Percentiles rank a stretch among this genome's conserved stretches.
phyloP scores from a whole-genome alignment of 2,113 vertebrate species.

The Hippolais icterina region DNA sequence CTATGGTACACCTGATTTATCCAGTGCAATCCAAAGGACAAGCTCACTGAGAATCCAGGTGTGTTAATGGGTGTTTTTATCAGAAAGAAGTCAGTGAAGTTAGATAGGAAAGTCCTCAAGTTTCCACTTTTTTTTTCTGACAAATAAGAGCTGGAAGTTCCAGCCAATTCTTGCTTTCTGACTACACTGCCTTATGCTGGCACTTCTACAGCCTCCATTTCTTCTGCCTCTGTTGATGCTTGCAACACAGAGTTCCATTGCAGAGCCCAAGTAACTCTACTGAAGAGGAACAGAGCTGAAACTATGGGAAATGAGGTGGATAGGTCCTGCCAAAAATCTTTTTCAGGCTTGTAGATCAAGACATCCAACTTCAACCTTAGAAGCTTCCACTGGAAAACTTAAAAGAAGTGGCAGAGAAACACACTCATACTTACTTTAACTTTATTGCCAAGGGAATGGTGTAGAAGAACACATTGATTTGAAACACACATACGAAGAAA shows the following conservation, averaged over 20 bases:
- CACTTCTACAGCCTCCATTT: neutral
- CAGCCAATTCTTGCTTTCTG: neutral
- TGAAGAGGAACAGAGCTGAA: neutral
- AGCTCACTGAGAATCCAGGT: neutral
- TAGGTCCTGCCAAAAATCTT: neutral
- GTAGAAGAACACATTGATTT: conserved; percentile 99
- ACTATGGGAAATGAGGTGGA: neutral
- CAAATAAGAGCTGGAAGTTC: neutral
- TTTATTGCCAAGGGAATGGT: conserved; percentile 94
- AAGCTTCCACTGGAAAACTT: neutral
- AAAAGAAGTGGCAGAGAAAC: neutral
- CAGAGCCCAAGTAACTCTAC: neutral
- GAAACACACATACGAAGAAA: conserved; percentile 98
- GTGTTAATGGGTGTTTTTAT: neutral
- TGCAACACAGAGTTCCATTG: neutral
- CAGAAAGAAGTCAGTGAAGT: neutral
- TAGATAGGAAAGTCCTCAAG: neutral
- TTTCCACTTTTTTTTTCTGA: neutral
- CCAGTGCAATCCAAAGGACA: neutral
- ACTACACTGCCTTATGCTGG: neutral
- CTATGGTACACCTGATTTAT: no score
- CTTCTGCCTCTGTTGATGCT: neutral
- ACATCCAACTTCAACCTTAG: neutral
- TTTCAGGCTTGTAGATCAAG: neutral
- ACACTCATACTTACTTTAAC: conserved; percentile 87